Conservation (phyloP, 2,113 vertebrate genomes). For the Vulpes lagopus region DNA sequence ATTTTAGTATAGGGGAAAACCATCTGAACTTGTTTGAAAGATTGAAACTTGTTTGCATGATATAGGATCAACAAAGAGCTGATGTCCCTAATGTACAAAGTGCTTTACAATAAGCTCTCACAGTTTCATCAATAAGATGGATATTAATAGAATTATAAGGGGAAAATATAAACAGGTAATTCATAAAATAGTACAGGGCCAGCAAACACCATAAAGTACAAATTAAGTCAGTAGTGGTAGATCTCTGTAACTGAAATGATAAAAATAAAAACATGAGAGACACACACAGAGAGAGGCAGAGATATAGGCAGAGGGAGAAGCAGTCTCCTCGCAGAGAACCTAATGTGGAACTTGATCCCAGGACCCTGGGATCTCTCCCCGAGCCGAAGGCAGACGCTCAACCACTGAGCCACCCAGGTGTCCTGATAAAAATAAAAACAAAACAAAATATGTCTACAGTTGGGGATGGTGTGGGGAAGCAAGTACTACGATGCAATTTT, state of each 20-base stretch:
- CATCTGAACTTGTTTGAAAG: background rate
- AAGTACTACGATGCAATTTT: background rate
- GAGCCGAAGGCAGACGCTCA: no score
- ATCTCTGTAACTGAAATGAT: background rate
- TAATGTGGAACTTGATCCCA: no score
- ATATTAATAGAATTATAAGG: background rate
- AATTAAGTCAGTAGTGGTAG: background rate
- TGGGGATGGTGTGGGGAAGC: background rate
- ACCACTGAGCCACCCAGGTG: no score
- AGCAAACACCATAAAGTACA: background rate
- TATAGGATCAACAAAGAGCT: background rate
- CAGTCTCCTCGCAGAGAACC: no score
- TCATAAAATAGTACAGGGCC: background rate
- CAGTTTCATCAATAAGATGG: background rate
- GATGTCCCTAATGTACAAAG: background rate
- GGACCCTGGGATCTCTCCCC: no score
- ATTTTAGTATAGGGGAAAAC: conserved; percentile 7
- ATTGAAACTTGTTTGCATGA: background rate
- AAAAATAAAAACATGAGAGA: background rate
- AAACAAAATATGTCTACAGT: background rate
- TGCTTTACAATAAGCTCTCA: background rate
- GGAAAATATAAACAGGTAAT: background rate
- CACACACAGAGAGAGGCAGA: no score
- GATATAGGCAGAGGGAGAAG: no score
- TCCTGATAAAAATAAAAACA: background rate